Conservation (phyloP, 1,140 invertebrate genomes). For the Orussus abietinus region DNA sequence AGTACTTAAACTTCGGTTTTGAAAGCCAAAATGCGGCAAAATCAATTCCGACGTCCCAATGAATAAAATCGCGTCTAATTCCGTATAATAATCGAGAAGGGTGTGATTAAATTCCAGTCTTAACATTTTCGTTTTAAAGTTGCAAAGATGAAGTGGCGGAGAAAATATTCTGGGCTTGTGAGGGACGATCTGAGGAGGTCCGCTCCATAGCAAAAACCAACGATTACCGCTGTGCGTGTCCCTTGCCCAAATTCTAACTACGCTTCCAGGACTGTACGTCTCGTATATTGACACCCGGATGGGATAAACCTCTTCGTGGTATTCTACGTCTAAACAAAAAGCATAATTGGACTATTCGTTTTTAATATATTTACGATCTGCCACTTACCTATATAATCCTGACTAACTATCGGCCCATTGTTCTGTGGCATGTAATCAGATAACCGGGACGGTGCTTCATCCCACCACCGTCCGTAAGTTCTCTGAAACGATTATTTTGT, state of each 20-base stretch:
- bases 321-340: constrained; percentile 61
- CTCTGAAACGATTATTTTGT: constrained; percentile 69
- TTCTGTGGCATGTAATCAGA: constrained; percentile 72
- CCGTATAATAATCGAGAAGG: constrained; percentile 79
- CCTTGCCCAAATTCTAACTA: constrained; percentile 77
- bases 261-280: constrained; percentile 85
- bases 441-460: constrained; percentile 67
- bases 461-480: constrained; percentile 89
- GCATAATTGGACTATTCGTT: constrained; percentile 10
- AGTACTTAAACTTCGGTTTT: constrained; percentile 36
- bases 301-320: constrained; percentile 72
- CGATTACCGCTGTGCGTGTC: constrained; percentile 49
- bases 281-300: constrained; percentile 77
- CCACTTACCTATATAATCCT: constrained; percentile 79
- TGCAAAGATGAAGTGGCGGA: constrained; percentile 58
- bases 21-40: constrained; percentile 34
- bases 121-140: constrained; percentile 47
- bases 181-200: constrained; percentile 60
- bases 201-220: constrained; percentile 78
- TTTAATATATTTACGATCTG: constrained; percentile 8
- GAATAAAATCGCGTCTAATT: constrained; percentile 79
- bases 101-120: constrained; percentile 80
- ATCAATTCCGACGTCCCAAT: constrained; percentile 56
- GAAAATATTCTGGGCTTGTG: constrained; percentile 71
- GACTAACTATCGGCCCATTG: constrained; percentile 62